Evolutionary conservation across 2,113 vertebrate genomes (phyloP).

Genomic region (Eulemur macaco): DNA sequence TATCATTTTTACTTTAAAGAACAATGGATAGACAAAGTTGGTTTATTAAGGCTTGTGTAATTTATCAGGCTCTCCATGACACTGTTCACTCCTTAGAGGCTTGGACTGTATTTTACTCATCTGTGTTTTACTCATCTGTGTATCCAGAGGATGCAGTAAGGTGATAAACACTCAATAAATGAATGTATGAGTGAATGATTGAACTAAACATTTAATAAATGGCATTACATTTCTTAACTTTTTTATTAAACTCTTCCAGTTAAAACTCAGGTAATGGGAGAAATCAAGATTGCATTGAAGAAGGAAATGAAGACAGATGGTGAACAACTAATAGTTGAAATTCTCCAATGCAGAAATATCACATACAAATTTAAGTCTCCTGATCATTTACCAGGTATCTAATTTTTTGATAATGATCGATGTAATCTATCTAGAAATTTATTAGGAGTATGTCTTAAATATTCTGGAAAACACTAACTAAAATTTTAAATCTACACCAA

Average conservation of each 20-base stretch:
- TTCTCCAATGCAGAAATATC: conserved; percentile 99
- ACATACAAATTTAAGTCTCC: conserved; percentile 99
- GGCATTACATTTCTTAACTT: background rate
- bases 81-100: background rate
- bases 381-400: conserved; percentile 97
- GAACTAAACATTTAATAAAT: background rate
- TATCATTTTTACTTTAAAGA: background rate
- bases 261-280: conserved; percentile 97
- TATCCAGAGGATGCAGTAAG: background rate
- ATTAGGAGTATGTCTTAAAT: background rate
- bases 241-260: conserved; percentile 81
- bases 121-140: background rate
- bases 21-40: background rate
- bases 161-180: background rate
- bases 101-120: background rate
- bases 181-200: background rate
- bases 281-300: conserved; percentile 98
- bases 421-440: background rate
- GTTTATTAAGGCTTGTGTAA: background rate
- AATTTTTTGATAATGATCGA: conserved; percentile 6
- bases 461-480: background rate
- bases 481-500: background rate
- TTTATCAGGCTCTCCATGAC: background rate
- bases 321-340: conserved; percentile 97
- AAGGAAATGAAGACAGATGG: conserved; percentile 99